Evolutionary conservation across 2,113 vertebrate species (phyloP).

Genomic region (Aegotheles bennettii): DNA sequence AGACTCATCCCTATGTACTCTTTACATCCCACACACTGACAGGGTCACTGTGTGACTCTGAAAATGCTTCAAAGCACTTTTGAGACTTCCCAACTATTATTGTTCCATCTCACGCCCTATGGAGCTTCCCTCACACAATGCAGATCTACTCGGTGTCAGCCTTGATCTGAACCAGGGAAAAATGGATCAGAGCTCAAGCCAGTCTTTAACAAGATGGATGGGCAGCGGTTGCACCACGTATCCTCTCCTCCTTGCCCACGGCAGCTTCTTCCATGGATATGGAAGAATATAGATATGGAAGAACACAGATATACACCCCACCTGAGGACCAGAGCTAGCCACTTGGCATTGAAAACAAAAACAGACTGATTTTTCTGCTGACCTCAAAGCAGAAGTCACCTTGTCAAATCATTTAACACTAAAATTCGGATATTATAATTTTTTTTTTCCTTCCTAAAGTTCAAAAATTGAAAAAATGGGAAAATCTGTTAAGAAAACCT

Average conservation of each 20-base stretch:
- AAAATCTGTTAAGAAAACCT: not conserved
- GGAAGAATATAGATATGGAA: too few species aligned
- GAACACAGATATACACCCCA: too few species aligned
- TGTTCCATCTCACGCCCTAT: not conserved
- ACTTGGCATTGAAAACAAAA: not conserved
- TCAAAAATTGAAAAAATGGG: not conserved
- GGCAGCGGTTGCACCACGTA: rapidly evolving
- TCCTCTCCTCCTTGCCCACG: not conserved
- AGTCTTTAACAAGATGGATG: not conserved
- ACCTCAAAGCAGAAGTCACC: not conserved
- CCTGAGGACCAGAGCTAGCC: not conserved
- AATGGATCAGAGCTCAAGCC: not conserved
- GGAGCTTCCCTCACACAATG: not conserved
- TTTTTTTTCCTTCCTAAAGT: not conserved
- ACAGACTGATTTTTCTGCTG: not conserved
- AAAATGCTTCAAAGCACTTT: not conserved
- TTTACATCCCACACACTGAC: not conserved
- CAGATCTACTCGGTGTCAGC: not conserved
- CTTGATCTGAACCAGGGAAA: not conserved
- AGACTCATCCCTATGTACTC: not conserved
- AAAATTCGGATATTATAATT: not conserved
- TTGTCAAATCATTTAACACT: not conserved
- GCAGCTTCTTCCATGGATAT: not conserved
- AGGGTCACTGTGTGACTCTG: not conserved
- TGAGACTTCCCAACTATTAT: not conserved